Conservation (phyloP, 1,140 invertebrate genomes). For the Drosophila varians region DNA sequence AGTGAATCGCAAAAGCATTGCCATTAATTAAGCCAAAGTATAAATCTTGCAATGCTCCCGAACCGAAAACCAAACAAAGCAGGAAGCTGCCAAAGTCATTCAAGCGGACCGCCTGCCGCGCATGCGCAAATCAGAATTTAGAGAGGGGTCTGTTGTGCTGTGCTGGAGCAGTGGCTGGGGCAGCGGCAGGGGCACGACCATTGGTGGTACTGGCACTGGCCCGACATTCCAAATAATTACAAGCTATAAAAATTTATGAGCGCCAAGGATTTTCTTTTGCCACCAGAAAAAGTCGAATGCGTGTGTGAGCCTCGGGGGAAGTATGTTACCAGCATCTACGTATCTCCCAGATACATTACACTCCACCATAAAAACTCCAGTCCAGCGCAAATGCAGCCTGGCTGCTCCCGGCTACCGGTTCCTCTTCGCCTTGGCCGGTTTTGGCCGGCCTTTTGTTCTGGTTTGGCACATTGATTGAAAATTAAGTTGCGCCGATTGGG, state of each 20-base stretch:
- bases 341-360: constrained; percentile 35
- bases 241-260: constrained; percentile 79
- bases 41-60: constrained; percentile 52
- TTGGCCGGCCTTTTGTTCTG: constrained; percentile 25
- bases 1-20: constrained; percentile 49
- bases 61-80: constrained; percentile 42
- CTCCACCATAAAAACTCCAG: constrained; percentile 40
- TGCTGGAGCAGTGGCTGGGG: not conserved
- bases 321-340: constrained; percentile 5
- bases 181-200: not conserved
- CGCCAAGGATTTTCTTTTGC: constrained; percentile 49
- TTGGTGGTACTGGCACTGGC: not conserved
- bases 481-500: constrained; percentile 65
- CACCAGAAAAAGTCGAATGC: constrained; percentile 19
- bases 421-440: not conserved
- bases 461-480: constrained; percentile 52
- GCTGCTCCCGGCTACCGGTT: constrained; percentile 46
- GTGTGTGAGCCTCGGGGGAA: constrained; percentile 17
- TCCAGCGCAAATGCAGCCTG: constrained; percentile 11
- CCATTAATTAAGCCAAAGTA: constrained; percentile 68
- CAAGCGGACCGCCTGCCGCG: constrained; percentile 58
- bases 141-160: too few species aligned
- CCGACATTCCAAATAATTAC: constrained; percentile 68
- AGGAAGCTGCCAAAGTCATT: constrained; percentile 26
- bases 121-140: constrained; percentile 33